A percentile compares a stretch with the other conserved stretches of the same genome.
Evolutionary conservation across 2,888 invertebrate species (phyloP).

Genomic region (Drosophila ezoana): DNA sequence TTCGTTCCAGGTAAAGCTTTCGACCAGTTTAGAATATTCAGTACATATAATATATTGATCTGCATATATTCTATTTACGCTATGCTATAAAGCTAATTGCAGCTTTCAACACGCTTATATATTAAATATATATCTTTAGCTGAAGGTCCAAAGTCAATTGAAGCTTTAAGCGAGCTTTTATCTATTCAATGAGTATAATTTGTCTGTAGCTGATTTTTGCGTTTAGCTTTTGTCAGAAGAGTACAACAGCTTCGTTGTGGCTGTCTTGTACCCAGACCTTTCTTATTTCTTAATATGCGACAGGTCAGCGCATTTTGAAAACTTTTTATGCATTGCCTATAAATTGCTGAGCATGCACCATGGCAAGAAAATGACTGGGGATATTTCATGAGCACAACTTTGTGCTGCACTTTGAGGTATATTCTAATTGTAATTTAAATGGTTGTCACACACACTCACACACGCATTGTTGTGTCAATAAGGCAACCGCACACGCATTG

Average conservation of each 20-base stretch:
- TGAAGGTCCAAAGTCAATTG: too few relatives aligned
- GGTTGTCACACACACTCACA: slow-evolving; percentile 7
- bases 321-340: slow-evolving; percentile 52
- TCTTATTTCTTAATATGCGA: slow-evolving; percentile 37
- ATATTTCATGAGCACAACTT: slow-evolving; percentile 32
- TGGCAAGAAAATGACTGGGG: slow-evolving; percentile 25
- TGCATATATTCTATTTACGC: too few relatives aligned
- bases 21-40: too few relatives aligned
- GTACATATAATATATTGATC: too few relatives aligned
- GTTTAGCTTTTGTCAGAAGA: background rate
- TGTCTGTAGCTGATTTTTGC: too few relatives aligned
- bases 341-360: slow-evolving; percentile 43
- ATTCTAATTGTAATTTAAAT: slow-evolving; percentile 69
- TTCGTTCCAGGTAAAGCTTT: too few relatives aligned
- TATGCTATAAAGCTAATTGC: too few relatives aligned
- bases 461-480: slow-evolving; percentile 15
- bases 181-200: background rate
- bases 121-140: too few relatives aligned
- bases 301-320: slow-evolving; percentile 62
- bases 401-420: slow-evolving; percentile 16
- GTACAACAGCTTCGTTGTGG: slow-evolving; percentile 19
- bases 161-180: background rate
- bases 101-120: too few relatives aligned
- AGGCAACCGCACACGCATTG: slow-evolving; percentile 51
- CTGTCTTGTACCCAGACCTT: too few relatives aligned